Conservation (phyloP, 2,797 vertebrate species). For the Myotis planiceps region DNA sequence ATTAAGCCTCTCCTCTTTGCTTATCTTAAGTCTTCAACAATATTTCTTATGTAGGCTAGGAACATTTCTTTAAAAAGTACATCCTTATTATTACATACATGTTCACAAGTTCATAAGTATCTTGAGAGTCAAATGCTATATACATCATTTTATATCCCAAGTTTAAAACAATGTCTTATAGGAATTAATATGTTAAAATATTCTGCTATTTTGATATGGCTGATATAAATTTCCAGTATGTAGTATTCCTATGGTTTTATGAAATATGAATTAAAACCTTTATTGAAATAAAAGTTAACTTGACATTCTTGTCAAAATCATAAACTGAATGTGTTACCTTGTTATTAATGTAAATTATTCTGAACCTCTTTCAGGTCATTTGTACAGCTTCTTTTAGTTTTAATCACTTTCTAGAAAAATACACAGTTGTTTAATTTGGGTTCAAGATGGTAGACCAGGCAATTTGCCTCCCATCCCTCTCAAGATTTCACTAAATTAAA, state of each 20-base stretch:
- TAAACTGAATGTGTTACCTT: neutral
- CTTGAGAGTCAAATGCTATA: neutral
- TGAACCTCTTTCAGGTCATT: neutral
- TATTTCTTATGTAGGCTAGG: neutral
- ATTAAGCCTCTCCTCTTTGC: neutral
- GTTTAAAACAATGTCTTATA: neutral
- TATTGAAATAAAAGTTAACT: neutral
- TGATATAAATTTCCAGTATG: neutral
- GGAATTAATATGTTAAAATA: neutral
- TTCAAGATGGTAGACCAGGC: neutral
- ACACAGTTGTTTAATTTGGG: neutral
- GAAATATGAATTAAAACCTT: neutral
- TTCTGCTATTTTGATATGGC: neutral
- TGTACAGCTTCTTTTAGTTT: neutral
- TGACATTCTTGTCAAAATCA: neutral
- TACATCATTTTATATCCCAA: neutral
- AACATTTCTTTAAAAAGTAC: neutral
- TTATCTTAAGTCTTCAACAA: slow-evolving; percentile 2
- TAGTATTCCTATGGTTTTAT: neutral
- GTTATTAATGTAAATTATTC: neutral
- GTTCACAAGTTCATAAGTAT: neutral
- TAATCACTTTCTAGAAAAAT: neutral
- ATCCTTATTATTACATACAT: neutral
- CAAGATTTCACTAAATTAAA: neutral
- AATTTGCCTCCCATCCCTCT: neutral